Conservation (phyloP, 1,140 invertebrate genomes). For the Idris sp. region DNA sequence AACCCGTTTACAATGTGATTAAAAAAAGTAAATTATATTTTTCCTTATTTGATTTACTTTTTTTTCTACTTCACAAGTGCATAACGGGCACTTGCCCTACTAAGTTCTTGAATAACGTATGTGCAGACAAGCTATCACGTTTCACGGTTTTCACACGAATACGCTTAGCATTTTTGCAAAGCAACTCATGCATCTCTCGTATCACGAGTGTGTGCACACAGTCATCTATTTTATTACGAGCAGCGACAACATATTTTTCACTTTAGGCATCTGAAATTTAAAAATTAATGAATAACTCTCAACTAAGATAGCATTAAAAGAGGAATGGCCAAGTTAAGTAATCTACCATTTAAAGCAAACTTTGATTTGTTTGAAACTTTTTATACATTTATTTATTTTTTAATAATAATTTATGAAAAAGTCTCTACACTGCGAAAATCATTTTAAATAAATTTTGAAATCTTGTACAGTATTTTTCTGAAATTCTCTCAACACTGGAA, state of each 20-base stretch:
- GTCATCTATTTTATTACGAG: conserved; percentile 18
- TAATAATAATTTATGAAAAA: too few species aligned
- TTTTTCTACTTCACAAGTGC: conserved; percentile 19
- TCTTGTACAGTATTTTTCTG: too few species aligned
- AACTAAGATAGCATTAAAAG: not conserved
- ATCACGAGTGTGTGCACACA: conserved; percentile 10
- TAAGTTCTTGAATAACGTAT: conserved; percentile 28
- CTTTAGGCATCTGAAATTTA: not conserved
- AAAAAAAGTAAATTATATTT: too few species aligned
- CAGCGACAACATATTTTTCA: conserved; percentile 7
- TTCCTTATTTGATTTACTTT: too few species aligned
- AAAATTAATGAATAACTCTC: not conserved
- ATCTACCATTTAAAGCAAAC: too few species aligned
- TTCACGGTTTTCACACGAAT: conserved; percentile 49
- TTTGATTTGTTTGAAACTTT: too few species aligned
- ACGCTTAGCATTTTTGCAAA: conserved; percentile 35
- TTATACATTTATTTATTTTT: too few species aligned
- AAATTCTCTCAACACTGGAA: too few species aligned
- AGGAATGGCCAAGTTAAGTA: conserved; percentile 3
- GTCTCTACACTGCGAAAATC: too few species aligned
- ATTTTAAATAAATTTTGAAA: too few species aligned
- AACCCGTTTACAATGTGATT: too few species aligned
- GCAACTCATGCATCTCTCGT: conserved; percentile 45
- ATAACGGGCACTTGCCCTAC: conserved; percentile 9
- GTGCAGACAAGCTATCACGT: conserved; percentile 40